Base-by-base conservation (phyloP, 1,140 invertebrate genomes). In the Lucilia sericata region DNA sequence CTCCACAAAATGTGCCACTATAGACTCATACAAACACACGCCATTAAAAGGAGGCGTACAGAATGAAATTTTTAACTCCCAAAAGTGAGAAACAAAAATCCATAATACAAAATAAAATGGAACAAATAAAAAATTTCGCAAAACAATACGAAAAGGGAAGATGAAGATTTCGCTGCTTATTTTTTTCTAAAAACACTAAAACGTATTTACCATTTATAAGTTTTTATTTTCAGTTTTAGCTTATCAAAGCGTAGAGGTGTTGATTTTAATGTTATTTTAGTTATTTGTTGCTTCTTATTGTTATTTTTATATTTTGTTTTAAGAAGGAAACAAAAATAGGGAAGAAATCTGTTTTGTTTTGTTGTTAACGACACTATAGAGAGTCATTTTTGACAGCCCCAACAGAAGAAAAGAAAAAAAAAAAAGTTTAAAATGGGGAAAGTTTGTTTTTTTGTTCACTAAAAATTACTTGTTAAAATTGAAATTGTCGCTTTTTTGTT, bases 361-460 rank as follows among this genome's bases (percentile, higher is more conserved):
- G n/a, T 70, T 25, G 65, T 70, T 70, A 70, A 70, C 65, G 65
- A 70, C 65, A 70, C 65, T 70, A 70, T 70, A 70, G 65, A 70
- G 65, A 70, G n/a, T 21, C n/a, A 70, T 70, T 60, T 70, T 70
- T 70, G 65, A 70, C 65, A 70, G 12, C 0, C 65, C 0, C 65
- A 70, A 60, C 13, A 17, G n/a, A 60, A n/a, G 42, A 42, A 60
- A 13, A 12, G 51, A 60, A 14, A 10, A 14, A 60, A 9, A 65
- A 60, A 60, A 60, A 60, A 60, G 51, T 60, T 60, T 60, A 17
- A 17, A 60, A 21, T 70, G 17, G 60, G 42, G 19, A 70, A 70
- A 70, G 21, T 21, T n/a, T 70, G 21, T 10, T 70, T 21, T 70
- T 21, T 21, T 0, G 7, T 17, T 60, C n/a, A 17, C n/a, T 60